phyloP scores from a whole-genome alignment of 1,140 invertebrate species.

The Drosophila arizonae region DNA sequence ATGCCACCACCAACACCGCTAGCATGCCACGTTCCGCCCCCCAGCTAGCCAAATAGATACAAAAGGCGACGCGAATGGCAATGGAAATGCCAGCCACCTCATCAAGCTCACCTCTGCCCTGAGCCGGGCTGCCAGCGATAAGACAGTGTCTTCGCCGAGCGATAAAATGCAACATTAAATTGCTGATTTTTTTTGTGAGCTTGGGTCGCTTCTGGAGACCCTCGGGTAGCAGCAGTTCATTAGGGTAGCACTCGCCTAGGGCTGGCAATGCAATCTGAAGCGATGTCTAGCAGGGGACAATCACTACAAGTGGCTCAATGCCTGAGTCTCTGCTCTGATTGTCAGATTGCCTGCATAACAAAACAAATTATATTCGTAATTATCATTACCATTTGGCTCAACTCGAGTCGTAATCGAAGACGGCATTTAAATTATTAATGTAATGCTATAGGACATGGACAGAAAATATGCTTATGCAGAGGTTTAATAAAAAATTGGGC shows the following conservation, averaged over 20 bases:
- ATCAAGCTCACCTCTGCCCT: constrained; percentile 43
- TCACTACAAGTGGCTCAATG: constrained; percentile 30
- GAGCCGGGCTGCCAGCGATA: constrained; percentile 33
- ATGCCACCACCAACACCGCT: constrained; percentile 53
- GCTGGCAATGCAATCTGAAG: constrained; percentile 35
- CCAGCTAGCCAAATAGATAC: constrained; percentile 38
- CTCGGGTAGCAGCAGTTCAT: constrained; percentile 66
- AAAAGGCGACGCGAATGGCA: constrained; percentile 3
- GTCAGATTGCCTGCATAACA: constrained; percentile 11
- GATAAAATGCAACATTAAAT: constrained; percentile 82
- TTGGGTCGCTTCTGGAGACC: constrained; percentile 6
- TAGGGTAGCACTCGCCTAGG: constrained; percentile 51
- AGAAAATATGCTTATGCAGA: not conserved
- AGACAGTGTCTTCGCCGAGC: constrained; percentile 38
- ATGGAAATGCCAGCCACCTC: constrained; percentile 45
- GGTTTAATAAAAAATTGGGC: not conserved
- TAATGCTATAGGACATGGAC: not conserved
- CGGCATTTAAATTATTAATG: constrained; percentile 4
- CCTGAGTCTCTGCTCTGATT: constrained; percentile 23
- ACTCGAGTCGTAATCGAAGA: constrained; percentile 3
- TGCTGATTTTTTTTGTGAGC: constrained; percentile 60
- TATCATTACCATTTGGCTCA: constrained; percentile 5
- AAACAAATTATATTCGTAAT: constrained; percentile 29
- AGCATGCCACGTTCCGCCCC: constrained; percentile 2
- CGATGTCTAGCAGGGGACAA: constrained; percentile 19